These are phyloP conservation scores for Callithrix jacchus DNA, from an alignment of 2,113 vertebrate species.

Conservation along the genomic window DNA sequence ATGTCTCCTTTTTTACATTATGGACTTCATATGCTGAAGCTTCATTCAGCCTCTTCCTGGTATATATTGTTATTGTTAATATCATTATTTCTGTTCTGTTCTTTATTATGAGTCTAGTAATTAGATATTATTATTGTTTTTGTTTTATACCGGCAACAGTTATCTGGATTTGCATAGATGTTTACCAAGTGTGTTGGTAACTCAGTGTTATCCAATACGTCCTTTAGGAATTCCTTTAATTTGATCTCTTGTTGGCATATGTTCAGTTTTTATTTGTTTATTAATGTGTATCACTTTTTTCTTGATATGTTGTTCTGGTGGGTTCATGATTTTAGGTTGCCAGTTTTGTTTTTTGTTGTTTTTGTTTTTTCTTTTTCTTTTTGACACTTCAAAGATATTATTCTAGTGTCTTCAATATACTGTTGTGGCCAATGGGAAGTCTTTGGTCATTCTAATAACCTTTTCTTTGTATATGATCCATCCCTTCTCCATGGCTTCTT, in stretches of 20 bases:
- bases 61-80: not conserved
- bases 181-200: not conserved
- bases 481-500: not conserved
- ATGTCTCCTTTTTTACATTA: not conserved
- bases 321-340: not conserved
- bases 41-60: not conserved
- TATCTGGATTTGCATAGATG: not conserved
- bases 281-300: not conserved
- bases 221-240: not conserved
- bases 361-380: not conserved
- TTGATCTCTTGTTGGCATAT: not conserved
- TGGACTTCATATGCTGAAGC: not conserved
- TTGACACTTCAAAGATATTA: not conserved
- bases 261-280: not conserved
- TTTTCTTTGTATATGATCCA: not conserved
- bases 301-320: not conserved
- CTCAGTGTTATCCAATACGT: not conserved
- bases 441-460: not conserved
- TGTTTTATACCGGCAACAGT: not conserved
- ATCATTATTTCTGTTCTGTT: not conserved
- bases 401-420: not conserved
- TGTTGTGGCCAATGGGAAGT: not conserved
- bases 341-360: not conserved
- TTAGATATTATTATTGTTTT: not conserved
- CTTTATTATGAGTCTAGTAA: not conserved